Evolutionary conservation across 2,113 vertebrate species (phyloP), one percentile per base, ranked within the genome.

Genomic region (Ciconia maguari): DNA sequence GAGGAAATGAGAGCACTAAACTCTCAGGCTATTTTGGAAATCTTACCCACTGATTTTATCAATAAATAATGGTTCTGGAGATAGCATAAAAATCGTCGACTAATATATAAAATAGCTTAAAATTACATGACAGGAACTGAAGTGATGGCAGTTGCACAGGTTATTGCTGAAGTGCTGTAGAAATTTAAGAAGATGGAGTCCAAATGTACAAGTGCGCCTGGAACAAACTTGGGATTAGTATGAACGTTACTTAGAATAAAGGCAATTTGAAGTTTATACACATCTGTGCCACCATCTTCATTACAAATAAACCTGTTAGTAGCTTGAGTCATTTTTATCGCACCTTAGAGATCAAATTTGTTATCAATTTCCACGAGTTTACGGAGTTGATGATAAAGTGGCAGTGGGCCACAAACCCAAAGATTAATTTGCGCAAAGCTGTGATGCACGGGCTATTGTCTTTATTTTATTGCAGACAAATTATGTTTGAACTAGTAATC

Each of bases 401-500:
- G 84, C n/a, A 44, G 81, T 72, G 79, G 91, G 82, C 69, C 90
- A 96, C 88, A 95, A 96, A 93, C 16, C 26, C 69, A 80, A 87
- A 93, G 90, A 97, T 96, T 96, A 89, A 97, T 94, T 93, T 92
- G 38, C 46, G 83, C 13, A 6, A 93, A 94, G 62, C 48, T 76
- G 54, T 93, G 84, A 89, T 75, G 72, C 96, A 36, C 14, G 1
- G 55, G 61, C 46, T 95, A 83, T 95, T 96, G 97, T 97, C 66
- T 71, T 27, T 89, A 82, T 93, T 96, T 97, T 91, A 86, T 83
- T 95, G 93, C 65, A 80, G 49, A 93, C 55, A 91, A 95, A 96
- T 96, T 92, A 81, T 92, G 69, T 97, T 96, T 97, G 95, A 96
- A 91, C 92, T 91, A 78, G 91, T 93, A 96, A 97, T 75, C 54